Evolutionary conservation across 1,140 invertebrate species (phyloP), one percentile per base, ranked within the genome.

Genomic region (Eueides isabella): DNA sequence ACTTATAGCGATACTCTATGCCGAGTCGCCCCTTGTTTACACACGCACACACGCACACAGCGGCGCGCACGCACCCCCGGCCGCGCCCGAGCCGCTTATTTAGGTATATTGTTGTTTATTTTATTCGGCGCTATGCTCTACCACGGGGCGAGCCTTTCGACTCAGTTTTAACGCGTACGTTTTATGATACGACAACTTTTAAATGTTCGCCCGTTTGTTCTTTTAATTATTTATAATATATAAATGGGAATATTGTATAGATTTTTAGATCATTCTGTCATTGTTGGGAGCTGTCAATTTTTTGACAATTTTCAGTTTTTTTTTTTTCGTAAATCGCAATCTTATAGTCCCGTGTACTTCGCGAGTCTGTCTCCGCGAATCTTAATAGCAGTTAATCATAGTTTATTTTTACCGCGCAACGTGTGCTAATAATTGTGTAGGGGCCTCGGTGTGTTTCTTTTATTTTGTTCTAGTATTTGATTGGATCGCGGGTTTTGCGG

Each of bases 41-140:
- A 93, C 91, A 93, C 91, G 85, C 91, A 93, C 91, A 93, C 91
- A 92, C 91, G 85, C 91, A 92, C 91, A 93, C 91, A 81, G 23
- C 63, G 70, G 33, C 85, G 74, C 79, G 72, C 84, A 88, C 90
- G 83, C 91, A 93, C 91, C 92, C 92, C 38, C 7, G 61, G 83
- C 87, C 90, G 82, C 89, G 85, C 89, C 91, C 90, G 88, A 87
- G 85, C 87, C 85, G 91, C 91, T 91, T 93, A 93, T 93, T 93
- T 93, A 93, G 90, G 91, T 93, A 93, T 93, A 93, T 93, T 93
- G 92, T 93, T 93, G 92, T 93, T 93, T 93, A 93, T 93, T 93
- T 93, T 93, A 93, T 93, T 93, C 91, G 91, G 92, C 88, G 91
- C 91, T 92, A 92, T 91, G 91, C 88, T 92, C 91, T 91, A 87